Percentiles rank a stretch among this genome's conserved stretches.
phyloP scores from a whole-genome alignment of 2,888 invertebrate species.

The Globia sparganii region DNA sequence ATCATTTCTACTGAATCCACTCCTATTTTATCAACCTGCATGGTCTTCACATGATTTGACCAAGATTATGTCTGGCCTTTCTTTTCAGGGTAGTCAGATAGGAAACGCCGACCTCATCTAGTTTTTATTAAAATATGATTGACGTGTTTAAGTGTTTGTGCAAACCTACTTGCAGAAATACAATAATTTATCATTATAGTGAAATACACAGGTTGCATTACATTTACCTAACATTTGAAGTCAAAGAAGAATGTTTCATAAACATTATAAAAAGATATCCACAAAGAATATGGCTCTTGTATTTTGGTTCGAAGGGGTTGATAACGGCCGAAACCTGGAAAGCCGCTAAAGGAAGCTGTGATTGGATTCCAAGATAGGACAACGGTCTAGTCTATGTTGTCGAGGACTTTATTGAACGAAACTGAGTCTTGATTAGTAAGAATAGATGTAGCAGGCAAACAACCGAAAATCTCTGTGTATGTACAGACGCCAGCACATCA shows the following conservation, averaged over 20 bases:
- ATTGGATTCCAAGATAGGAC: constrained; percentile 24
- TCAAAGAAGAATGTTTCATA: background rate
- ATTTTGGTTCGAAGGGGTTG: background rate
- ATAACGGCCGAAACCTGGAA: constrained; percentile 9
- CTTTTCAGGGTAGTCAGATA: background rate
- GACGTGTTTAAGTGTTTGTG: background rate
- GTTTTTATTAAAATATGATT: background rate
- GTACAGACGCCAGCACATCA: too few relatives aligned
- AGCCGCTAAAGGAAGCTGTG: constrained; percentile 8
- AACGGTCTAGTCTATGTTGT: background rate
- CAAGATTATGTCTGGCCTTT: background rate
- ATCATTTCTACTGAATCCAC: background rate
- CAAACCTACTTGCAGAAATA: background rate
- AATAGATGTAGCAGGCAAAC: background rate
- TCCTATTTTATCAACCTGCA: background rate
- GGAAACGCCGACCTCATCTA: background rate
- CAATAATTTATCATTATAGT: background rate
- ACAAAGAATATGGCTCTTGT: background rate
- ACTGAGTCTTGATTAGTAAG: background rate
- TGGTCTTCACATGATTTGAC: background rate
- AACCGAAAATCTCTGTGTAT: background rate
- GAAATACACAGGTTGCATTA: background rate
- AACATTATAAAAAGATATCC: background rate
- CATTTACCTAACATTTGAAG: background rate
- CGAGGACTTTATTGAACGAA: background rate